These are phyloP conservation scores for Felis catus DNA, from an alignment of 2,113 vertebrate genomes.

Conservation along the genomic window F.catus_Fca126_mat1.0 CM031412.1:26257501-26258000, in stretches of 20 bases:
- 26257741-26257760: background rate
- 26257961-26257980: slow-evolving; percentile 52
- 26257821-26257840: background rate
- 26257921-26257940: background rate
- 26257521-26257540: background rate
- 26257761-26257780: background rate
- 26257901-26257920: slow-evolving; percentile 12
- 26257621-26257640: slow-evolving; percentile 14
- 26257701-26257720: background rate
- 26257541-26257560: background rate
- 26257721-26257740: background rate
- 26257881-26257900: background rate
- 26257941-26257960: background rate
- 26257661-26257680: background rate
- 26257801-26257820: background rate
- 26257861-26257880: background rate
- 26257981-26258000: background rate
- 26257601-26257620: background rate
- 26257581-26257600: slow-evolving; percentile 26
- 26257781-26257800: background rate
- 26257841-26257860: slow-evolving; percentile 27
- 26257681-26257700: background rate
- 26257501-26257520: slow-evolving; percentile 24
- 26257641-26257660: slow-evolving; percentile 29
- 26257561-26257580: background rate